Conservation (phyloP, 2,888 invertebrate species). For the Microdon myrmicae region DNA sequence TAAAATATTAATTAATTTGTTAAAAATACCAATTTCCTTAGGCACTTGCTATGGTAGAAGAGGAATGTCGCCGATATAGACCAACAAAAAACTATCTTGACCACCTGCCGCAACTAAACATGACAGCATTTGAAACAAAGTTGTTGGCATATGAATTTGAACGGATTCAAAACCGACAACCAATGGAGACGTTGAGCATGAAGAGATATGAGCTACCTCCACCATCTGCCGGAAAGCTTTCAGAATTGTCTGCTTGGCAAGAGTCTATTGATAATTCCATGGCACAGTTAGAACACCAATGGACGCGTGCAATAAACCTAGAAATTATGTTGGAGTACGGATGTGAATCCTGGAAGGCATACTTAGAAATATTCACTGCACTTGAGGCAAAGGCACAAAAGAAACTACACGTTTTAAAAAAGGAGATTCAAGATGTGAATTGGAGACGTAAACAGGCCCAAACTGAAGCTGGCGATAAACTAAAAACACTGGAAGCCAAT, state of each 20-base stretch:
- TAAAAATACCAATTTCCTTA: conserved; percentile 63
- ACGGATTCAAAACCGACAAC: conserved; percentile 86
- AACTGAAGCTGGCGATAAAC: conserved; percentile 87
- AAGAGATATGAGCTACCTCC: conserved; percentile 96
- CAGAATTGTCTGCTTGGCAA: conserved; percentile 91
- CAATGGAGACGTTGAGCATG: conserved; percentile 97
- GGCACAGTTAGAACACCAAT: conserved; percentile 93
- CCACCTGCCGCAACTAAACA: conserved; percentile 80
- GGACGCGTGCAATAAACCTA: conserved; percentile 87
- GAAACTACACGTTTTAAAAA: conserved; percentile 76
- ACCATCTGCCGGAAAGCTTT: conserved; percentile 90
- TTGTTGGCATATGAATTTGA: conserved; percentile 93
- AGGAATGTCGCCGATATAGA: conserved; percentile 94
- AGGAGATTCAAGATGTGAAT: conserved; percentile 92
- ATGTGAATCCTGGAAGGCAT: conserved; percentile 90
- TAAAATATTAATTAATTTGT: neutral
- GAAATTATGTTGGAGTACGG: conserved; percentile 93
- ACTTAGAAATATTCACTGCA: conserved; percentile 82
- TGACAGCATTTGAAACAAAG: conserved; percentile 89
- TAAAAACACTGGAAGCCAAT: conserved; percentile 87
- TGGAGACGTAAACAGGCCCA: conserved; percentile 95
- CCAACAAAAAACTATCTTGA: conserved; percentile 99
- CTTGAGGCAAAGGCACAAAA: conserved; percentile 83
- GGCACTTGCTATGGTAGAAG: conserved; percentile 97
- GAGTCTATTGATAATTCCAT: conserved; percentile 96